A percentile compares a stretch with the other conserved stretches of the same genome.
Conservation (phyloP, 1,140 invertebrate genomes). For the Drosophila ambigua region DNA sequence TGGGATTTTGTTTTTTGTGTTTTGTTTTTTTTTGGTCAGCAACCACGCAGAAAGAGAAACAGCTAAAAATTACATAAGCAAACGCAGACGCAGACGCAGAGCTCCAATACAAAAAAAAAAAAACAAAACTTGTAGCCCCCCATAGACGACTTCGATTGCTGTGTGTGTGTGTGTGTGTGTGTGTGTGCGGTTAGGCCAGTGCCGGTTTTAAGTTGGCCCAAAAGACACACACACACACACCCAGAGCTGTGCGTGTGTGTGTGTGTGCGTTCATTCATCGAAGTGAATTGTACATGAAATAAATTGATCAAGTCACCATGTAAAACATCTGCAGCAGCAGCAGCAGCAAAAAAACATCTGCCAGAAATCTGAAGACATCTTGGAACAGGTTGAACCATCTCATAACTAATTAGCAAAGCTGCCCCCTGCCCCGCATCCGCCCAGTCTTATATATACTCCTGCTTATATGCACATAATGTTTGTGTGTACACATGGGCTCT, state of each 20-base stretch:
- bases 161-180: slow-evolving; percentile 42
- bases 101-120: slow-evolving; percentile 16
- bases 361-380: not conserved
- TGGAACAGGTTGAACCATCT: slow-evolving; percentile 37
- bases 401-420: slow-evolving; percentile 37
- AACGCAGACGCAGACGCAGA: slow-evolving; percentile 2
- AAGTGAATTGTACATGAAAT: slow-evolving; percentile 46
- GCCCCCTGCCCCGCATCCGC: not conserved
- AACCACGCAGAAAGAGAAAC: slow-evolving; percentile 35
- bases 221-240: slow-evolving; percentile 4
- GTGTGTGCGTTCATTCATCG: slow-evolving; percentile 42
- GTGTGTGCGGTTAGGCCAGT: slow-evolving; percentile 27
- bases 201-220: slow-evolving; percentile 50
- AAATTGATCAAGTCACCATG: slow-evolving; percentile 33
- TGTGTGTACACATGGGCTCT: no score
- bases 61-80: slow-evolving; percentile 59
- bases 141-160: slow-evolving; percentile 39
- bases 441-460: no score
- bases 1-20: slow-evolving; percentile 4
- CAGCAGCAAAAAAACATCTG: slow-evolving; percentile 9
- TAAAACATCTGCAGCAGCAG: slow-evolving; percentile 12
- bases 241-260: no score
- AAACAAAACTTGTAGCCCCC: slow-evolving; percentile 25
- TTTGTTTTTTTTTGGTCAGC: slow-evolving; percentile 40
- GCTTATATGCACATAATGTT: no score